Evolutionary conservation across 2,888 invertebrate species (phyloP).

Genomic region (Apocheima hispidaria): DNA sequence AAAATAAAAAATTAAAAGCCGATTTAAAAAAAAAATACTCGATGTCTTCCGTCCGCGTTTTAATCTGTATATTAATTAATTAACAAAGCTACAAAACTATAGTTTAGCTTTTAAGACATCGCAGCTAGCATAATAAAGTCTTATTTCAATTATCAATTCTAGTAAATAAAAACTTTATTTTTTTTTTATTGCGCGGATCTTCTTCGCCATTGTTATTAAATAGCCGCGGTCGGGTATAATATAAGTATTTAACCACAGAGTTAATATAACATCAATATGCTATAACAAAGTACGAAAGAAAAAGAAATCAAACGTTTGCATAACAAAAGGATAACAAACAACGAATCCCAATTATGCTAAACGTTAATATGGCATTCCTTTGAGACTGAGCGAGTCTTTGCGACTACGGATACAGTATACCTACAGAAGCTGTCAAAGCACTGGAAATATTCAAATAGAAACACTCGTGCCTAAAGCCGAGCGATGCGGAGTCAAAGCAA

Average conservation of each 20-base stretch:
- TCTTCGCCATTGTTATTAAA: not conserved
- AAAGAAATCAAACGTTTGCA: not conserved
- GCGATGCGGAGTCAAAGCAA: constrained; percentile 63
- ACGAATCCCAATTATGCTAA: constrained; percentile 19
- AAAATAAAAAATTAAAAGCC: no score
- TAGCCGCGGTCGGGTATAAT: no score
- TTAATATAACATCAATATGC: not conserved
- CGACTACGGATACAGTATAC: constrained; percentile 22
- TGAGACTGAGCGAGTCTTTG: constrained; percentile 24
- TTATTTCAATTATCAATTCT: no score
- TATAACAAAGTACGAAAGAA: not conserved
- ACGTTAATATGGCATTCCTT: constrained; percentile 19
- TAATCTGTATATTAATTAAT: no score
- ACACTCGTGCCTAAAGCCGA: constrained; percentile 42
- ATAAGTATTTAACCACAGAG: not conserved
- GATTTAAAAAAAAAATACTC: no score
- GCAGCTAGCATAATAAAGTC: no score
- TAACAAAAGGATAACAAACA: not conserved
- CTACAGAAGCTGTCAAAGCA: constrained; percentile 28
- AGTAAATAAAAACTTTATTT: no score
- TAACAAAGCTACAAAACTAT: no score
- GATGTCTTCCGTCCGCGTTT: no score
- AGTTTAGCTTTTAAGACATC: no score
- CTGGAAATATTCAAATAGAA: constrained; percentile 50
- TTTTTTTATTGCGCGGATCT: no score